These are phyloP conservation scores for Leptopilina boulardi DNA, from an alignment of 1,140 invertebrate species.

Conservation along the genomic window DNA sequence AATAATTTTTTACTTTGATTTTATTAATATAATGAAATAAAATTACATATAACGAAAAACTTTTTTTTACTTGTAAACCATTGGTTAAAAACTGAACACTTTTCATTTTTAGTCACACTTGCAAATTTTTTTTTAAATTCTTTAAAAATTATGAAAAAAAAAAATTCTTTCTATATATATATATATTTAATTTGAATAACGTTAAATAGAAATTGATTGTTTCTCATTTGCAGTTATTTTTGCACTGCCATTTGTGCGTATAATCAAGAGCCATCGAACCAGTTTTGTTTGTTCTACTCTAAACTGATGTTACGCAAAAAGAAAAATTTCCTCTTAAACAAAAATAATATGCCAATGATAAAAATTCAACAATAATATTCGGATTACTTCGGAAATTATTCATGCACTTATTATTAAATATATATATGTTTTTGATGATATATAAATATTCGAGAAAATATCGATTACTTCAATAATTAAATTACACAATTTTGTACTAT, in stretches of 20 bases:
- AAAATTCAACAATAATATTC: slow-evolving; percentile 4
- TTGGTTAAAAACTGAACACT: background rate
- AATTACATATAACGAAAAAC: too few species aligned
- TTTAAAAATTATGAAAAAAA: too few species aligned
- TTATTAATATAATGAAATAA: too few species aligned
- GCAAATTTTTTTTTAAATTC: background rate
- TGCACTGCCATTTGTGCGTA: background rate
- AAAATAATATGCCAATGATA: too few species aligned
- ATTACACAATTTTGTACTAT: slow-evolving; percentile 11
- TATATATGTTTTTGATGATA: background rate
- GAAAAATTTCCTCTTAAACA: slow-evolving; percentile 9
- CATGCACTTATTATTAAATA: too few species aligned
- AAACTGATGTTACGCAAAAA: slow-evolving; percentile 24
- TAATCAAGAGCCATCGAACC: slow-evolving; percentile 17
- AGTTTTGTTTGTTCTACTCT: slow-evolving; percentile 23
- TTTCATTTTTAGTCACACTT: background rate
- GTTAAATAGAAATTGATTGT: background rate
- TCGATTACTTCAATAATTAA: slow-evolving; percentile 13
- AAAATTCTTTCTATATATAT: too few species aligned
- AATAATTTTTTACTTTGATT: too few species aligned
- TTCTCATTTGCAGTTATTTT: slow-evolving; percentile 14
- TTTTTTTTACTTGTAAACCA: too few species aligned
- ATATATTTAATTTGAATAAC: too few species aligned
- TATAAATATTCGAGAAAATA: background rate
- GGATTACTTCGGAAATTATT: too few species aligned